These are phyloP conservation scores for Ophthalmolycus amberensis DNA, from an alignment of 2,113 vertebrate genomes.

Conservation along the genomic window DNA sequence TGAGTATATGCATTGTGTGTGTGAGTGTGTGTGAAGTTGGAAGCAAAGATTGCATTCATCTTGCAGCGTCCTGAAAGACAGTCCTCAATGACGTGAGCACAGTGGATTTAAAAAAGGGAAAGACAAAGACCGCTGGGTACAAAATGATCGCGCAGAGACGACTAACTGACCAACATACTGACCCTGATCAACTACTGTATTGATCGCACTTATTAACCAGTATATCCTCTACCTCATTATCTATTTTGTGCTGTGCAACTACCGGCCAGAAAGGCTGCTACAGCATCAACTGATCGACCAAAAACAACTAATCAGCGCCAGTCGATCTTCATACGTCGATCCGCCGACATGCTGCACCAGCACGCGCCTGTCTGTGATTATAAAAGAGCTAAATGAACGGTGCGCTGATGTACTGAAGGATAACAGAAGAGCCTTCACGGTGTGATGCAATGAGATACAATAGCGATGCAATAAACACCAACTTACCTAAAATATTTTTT, in stretches of 20 bases:
- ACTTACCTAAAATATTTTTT: constrained; percentile 2
- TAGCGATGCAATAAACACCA: neutral
- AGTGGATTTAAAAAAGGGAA: neutral
- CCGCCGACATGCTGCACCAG: constrained; percentile 19
- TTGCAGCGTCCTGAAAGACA: constrained; percentile 47
- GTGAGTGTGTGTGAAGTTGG: neutral
- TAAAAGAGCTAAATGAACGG: constrained; percentile 11
- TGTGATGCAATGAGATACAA: constrained; percentile 40
- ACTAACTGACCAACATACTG: constrained; percentile 19
- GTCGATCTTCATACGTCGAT: constrained; percentile 19
- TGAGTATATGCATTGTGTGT: constrained; percentile 1
- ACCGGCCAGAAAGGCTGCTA: constrained; percentile 33
- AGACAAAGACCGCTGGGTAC: constrained; percentile 9
- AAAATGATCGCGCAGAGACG: neutral
- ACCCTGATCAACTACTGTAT: constrained; percentile 37
- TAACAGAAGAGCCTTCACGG: constrained; percentile 5
- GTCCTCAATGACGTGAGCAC: constrained; percentile 17
- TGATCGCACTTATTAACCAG: constrained; percentile 46
- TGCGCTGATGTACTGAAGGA: constrained; percentile 10
- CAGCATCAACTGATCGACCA: constrained; percentile 30
- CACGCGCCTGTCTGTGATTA: neutral
- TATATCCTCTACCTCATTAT: constrained; percentile 37
- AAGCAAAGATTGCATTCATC: constrained; percentile 60
- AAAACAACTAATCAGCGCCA: constrained; percentile 32
- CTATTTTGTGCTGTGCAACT: neutral